Conservation (phyloP, 2,888 invertebrate species). For the Clepsis dumicolana region DNA sequence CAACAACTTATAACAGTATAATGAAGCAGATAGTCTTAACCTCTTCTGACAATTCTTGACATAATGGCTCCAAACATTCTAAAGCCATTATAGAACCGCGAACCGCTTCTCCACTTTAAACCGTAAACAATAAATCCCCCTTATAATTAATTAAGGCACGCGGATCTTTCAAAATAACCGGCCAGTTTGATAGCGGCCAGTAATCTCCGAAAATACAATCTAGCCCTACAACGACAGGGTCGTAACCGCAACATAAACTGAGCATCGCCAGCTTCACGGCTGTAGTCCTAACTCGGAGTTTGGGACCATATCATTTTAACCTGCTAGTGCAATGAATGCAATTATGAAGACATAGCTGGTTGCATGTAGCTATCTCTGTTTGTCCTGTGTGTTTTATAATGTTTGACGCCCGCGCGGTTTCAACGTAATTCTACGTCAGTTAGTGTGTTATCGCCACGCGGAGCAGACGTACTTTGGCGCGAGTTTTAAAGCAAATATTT, state of each 20-base stretch:
- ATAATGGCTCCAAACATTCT: background rate
- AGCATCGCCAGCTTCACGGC: conserved; percentile 38
- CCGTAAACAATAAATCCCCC: conserved; percentile 53
- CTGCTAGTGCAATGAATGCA: conserved; percentile 69
- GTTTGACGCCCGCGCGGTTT: conserved; percentile 52
- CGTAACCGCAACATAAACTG: conserved; percentile 51
- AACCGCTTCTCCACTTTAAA: conserved; percentile 48
- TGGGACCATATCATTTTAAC: conserved; percentile 63
- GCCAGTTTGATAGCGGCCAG: conserved; percentile 51
- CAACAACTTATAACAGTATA: background rate
- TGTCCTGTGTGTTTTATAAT: conserved; percentile 45
- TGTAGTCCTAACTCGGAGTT: conserved; percentile 46
- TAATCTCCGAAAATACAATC: conserved; percentile 62
- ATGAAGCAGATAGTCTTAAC: background rate
- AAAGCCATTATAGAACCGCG: conserved; percentile 25
- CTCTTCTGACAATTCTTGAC: background rate
- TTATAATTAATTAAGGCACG: conserved; percentile 56
- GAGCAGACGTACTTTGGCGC: conserved; percentile 54
- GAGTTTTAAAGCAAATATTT: conserved; percentile 55
- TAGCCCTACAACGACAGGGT: conserved; percentile 52
- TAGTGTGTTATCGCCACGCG: conserved; percentile 64
- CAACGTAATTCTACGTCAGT: conserved; percentile 52
- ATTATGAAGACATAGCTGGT: conserved; percentile 52
- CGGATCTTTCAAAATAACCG: conserved; percentile 59
- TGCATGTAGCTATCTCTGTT: conserved; percentile 60